A percentile compares a stretch with the other conserved stretches of the same genome.
phyloP scores from a whole-genome alignment of 1,140 invertebrate genomes.

The Spodoptera litura region DNA sequence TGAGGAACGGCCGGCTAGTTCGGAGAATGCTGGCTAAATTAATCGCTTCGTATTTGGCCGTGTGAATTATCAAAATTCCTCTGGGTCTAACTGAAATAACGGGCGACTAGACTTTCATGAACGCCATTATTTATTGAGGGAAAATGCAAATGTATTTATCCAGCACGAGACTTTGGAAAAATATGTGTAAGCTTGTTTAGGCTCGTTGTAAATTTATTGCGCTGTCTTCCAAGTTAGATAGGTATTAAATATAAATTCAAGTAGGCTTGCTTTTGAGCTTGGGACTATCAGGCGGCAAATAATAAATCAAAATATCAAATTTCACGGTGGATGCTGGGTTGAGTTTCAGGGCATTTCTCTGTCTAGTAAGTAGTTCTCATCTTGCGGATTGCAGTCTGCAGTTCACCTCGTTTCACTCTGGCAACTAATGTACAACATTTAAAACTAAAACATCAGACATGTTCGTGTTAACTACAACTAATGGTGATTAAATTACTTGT shows the following conservation, averaged over 20 bases:
- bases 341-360: not conserved
- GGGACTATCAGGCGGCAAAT: conserved; percentile 1
- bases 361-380: not conserved
- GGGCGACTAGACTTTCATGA: conserved; percentile 34
- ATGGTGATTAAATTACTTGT: conserved; percentile 49
- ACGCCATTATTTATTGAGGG: conserved; percentile 29
- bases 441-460: conserved; percentile 36
- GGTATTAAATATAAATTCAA: conserved; percentile 33
- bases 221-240: conserved; percentile 20
- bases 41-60: conserved; percentile 76
- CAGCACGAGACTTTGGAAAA: conserved; percentile 31
- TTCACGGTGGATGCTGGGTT: not conserved
- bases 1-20: conserved; percentile 69
- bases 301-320: conserved; percentile 17
- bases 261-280: conserved; percentile 3
- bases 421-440: not conserved
- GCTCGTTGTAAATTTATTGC: conserved; percentile 19
- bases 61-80: conserved; percentile 66
- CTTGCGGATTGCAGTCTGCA: not conserved
- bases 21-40: conserved; percentile 75
- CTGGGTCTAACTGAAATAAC: conserved; percentile 60
- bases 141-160: conserved; percentile 38
- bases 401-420: not conserved
- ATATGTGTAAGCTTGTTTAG: conserved; percentile 33
- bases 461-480: conserved; percentile 37